These are phyloP conservation scores for Ochotona princeps DNA, from an alignment of 2,113 vertebrate species.

Conservation along the genomic window DNA sequence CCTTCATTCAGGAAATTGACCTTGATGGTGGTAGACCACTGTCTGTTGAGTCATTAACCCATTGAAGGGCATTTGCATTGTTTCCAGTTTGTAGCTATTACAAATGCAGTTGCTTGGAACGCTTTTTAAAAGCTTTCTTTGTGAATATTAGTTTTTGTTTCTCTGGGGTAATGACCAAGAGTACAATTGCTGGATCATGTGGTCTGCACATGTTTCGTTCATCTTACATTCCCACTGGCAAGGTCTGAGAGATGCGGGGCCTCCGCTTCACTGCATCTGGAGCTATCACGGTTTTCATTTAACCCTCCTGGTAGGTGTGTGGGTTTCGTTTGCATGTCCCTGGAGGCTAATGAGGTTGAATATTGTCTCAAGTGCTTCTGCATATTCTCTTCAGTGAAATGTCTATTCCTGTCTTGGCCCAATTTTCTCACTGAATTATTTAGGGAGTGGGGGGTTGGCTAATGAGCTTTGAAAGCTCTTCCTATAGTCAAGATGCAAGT, in stretches of 20 bases:
- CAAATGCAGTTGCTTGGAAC: background rate
- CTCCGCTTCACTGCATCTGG: background rate
- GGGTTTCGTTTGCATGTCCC: background rate
- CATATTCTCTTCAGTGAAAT: background rate
- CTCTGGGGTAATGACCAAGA: background rate
- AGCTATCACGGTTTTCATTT: background rate
- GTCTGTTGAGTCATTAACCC: background rate
- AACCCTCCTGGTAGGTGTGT: background rate
- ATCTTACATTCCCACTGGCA: background rate
- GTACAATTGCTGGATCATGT: background rate
- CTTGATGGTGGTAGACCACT: background rate
- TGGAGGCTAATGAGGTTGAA: background rate
- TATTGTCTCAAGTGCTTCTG: background rate
- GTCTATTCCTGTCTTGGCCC: background rate
- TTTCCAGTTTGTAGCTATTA: background rate
- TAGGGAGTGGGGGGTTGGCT: background rate
- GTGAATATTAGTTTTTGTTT: slow-evolving; percentile 7
- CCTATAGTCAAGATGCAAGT: background rate
- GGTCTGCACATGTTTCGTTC: background rate
- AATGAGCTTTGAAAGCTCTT: background rate
- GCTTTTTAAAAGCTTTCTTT: background rate
- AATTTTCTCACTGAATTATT: background rate
- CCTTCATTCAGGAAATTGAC: background rate
- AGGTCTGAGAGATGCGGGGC: background rate
- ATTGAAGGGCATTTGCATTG: background rate